Evolutionary conservation across 1,140 invertebrate species (phyloP), one percentile per base, ranked within the genome.

Genomic region (Bombus pascuorum): DNA sequence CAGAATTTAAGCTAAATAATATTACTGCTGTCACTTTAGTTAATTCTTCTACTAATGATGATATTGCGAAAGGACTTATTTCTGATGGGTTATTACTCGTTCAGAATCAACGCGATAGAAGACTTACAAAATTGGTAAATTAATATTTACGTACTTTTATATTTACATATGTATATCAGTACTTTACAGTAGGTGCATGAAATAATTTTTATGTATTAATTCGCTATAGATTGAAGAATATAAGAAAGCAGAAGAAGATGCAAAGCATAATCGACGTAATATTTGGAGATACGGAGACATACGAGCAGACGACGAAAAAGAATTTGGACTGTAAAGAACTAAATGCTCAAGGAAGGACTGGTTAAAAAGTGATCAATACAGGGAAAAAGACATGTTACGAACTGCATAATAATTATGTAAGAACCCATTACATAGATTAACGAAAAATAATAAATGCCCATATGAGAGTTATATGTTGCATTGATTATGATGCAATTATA

Each of bases 221-320:
- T 87, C 85, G 80, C 94, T 95, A 15, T 90, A 97, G 97, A 87
- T 98, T 84, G 96, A 96, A 57, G 98, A 98, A 81, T 99, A 99
- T 94, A 96, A 96, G 86, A 96, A 96, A 62, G 98, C 98, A 25
- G 97, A 99, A 94, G 97, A 98, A 86, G 95, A 97, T 78, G 99
- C 99, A 8, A 97, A 98, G 93, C 97, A 97, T 87, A 96, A 97
- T 73, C 98, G 98, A 94, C 95, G 97, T 81, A 98, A 97, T 93
- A 97, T 99, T 87, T 99, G 99, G 99, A 97, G 97, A 91, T 99
- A 99, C 94, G 99, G 99, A 32, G 99, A 99, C 93, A 98, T 99
- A 93, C 80, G 89, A 8, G 98, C 98, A 89, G 99, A 99, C 92
- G 98, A 99, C 95, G 98, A 98, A n/a, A 97, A 97, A 87, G 98